Evolutionary conservation across 2,797 vertebrate genomes (phyloP), one percentile per base, ranked within the genome.

Genomic region (Monodelphis domestica): DNA sequence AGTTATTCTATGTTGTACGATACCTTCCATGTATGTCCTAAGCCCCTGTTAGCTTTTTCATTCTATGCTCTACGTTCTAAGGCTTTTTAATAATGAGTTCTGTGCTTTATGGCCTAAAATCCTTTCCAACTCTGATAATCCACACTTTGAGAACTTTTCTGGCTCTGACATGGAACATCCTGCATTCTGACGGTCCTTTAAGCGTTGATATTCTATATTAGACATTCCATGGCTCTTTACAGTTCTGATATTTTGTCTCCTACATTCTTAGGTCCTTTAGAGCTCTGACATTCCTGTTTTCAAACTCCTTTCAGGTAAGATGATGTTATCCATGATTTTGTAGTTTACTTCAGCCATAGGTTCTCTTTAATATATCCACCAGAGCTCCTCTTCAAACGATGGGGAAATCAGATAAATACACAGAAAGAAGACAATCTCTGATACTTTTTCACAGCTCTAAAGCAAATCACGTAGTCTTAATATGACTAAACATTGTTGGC

Each of bases 391-490:
- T 45, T 78, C 70, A 78, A 26, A 78, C n/a, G 45, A 17, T 45
- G 17, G 21, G 38, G 9, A 78, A 45, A 26, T 78, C 7, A 24
- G n/a, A 45, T 45, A 78, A 45, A 45, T 45, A 17, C 38, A 24
- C 21, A 45, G 78, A 3, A 45, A 78, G 17, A 78, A 21, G 21
- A 38, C 17, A 24, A 78, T 78, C 70, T 78, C 53, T 56, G 14
- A 26, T 90, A 63, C 70, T 78, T 89, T 57, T 89, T 87, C 50
- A 93, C 7, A 89, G 30, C 54, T 92, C 56, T 54, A 4, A 91
- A 33, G 91, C 52, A 53, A 88, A 52, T 53, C 50, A n/a, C n/a
- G n/a, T n/a, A 33, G 12, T 17, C 29, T 3, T 33, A 53, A 21
- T 0, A 88, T 53, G 2, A 29, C 33, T 78, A 24, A 45, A 45